Conservation (phyloP, 2,113 vertebrate genomes). For the Spea bombifrons region DNA sequence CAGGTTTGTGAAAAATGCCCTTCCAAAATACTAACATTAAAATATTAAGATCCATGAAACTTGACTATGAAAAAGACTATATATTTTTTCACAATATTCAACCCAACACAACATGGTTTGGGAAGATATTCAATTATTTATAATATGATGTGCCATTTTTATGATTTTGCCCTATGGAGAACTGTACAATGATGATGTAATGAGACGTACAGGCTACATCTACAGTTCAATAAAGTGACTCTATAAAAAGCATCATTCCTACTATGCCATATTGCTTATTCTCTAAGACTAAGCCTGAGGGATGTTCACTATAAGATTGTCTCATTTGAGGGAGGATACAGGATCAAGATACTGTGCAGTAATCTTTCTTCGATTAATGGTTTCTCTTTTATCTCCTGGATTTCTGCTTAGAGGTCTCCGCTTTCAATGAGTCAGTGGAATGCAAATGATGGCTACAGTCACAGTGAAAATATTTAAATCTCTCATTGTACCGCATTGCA, state of each 20-base stretch:
- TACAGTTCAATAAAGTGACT: constrained; percentile 58
- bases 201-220: constrained; percentile 44
- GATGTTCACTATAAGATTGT: constrained; percentile 78
- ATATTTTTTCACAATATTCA: not conserved
- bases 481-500: constrained; percentile 74
- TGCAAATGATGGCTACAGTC: constrained; percentile 87
- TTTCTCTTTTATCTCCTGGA: constrained; percentile 99
- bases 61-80: not conserved
- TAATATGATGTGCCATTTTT: not conserved
- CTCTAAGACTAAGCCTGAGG: constrained; percentile 74
- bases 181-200: constrained; percentile 38
- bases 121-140: not conserved
- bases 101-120: not conserved
- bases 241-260: constrained; percentile 66
- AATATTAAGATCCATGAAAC: not conserved
- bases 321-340: constrained; percentile 77
- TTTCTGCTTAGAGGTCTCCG: constrained; percentile 96
- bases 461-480: constrained; percentile 79
- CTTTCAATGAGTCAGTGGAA: constrained; percentile 91
- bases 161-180: not conserved
- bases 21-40: not conserved
- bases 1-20: not conserved
- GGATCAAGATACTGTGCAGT: constrained; percentile 97
- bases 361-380: constrained; percentile 99
- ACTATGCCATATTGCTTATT: constrained; percentile 67